Evolutionary conservation across 1,140 invertebrate genomes (phyloP), one percentile per base, ranked within the genome.

Genomic region (Trichonephila clavata): DNA sequence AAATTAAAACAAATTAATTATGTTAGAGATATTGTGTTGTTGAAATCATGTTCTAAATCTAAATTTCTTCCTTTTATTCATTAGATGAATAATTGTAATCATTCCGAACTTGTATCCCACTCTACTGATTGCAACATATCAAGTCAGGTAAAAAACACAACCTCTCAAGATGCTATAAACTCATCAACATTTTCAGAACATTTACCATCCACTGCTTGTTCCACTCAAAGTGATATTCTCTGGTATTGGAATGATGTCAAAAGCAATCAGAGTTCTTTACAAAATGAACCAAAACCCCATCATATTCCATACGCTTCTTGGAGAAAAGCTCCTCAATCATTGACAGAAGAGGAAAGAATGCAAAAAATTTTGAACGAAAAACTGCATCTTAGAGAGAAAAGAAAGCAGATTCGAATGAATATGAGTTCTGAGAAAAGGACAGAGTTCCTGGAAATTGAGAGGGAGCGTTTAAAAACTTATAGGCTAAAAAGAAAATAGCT

Each of bases 201-300:
- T 7, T 43, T 81, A 18, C 8, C 32, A 81, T 16, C 68, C n/a
- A 80, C n/a, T 20, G 43, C 57, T 8, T 83, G 77, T 84, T 83
- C 90, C 0, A 92, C 77, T 21, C 90, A 92, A 27, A 92, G 90
- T 21, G 32, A 92, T n/a, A 92, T 92, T 39, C 43, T 92, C 10
- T 92, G 90, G 90, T 92, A 83, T 18, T 92, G 90, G 90, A 92
- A 92, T 43, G 90, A 84, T 57, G 60, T 65, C n/a, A 77, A 80
- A 57, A 59, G 24, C 39, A 60, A 57, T 61, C 84, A 59, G 4
- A 10, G n/a, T 32, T 59, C 68, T 2, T 32, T 24, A 59, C 24
- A 77, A 43, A 32, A n/a, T 18, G 27, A 39, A 50, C 21, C 21
- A 39, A 32, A 20, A 14, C n/a, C 24, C 21, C 32, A 27, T 32